Conservation (phyloP, 2,888 invertebrate genomes). For the Alsophila aescularia region DNA sequence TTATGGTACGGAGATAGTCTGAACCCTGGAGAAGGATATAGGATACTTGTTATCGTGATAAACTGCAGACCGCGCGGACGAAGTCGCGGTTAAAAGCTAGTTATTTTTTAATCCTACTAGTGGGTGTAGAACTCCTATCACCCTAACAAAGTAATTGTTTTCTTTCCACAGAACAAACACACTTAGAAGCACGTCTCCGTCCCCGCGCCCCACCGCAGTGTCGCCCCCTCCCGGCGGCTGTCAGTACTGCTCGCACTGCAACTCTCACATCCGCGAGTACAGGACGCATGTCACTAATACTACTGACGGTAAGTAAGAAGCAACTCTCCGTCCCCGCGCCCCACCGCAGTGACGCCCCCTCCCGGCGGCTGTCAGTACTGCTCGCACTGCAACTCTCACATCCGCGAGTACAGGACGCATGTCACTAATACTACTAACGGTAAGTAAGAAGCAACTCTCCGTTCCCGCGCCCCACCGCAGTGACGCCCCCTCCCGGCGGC, state of each 20-base stretch:
- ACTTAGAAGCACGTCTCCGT: conserved; percentile 27
- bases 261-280: conserved; percentile 62
- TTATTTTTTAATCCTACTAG: too few relatives aligned
- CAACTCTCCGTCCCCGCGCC: conserved; percentile 35
- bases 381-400: conserved; percentile 72
- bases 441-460: conserved; percentile 37
- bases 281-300: conserved; percentile 50
- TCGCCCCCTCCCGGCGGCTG: conserved; percentile 52
- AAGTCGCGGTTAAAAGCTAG: too few relatives aligned
- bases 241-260: conserved; percentile 79
- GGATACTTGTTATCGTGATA: too few relatives aligned
- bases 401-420: conserved; percentile 57
- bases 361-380: conserved; percentile 71
- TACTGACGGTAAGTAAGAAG: conserved; percentile 51
- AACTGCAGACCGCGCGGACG: too few relatives aligned
- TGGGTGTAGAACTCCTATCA: neutral
- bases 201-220: conserved; percentile 23
- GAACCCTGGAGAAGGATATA: too few relatives aligned
- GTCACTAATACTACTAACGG: conserved; percentile 56
- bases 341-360: conserved; percentile 12
- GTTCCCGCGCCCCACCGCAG: conserved; percentile 25
- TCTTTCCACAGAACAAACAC: conserved; percentile 34
- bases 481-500: conserved; percentile 40
- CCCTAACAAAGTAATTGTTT: neutral
- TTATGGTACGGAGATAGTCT: too few relatives aligned